Base-by-base conservation (phyloP, 1,140 invertebrate genomes). In the Plutomurus gul region DNA sequence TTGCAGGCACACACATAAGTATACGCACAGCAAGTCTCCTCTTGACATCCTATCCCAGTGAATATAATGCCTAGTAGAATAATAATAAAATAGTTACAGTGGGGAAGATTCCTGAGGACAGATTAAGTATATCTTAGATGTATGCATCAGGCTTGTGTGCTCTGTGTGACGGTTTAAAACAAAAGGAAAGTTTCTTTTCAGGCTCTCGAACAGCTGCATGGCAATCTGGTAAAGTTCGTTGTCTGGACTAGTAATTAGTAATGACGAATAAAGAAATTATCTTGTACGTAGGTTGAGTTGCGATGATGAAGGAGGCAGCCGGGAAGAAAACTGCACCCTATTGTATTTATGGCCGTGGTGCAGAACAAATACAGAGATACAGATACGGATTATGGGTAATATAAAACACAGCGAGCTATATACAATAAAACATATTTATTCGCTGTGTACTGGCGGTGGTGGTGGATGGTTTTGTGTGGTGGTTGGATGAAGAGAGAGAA, bases 261-360 rank as follows among this genome's bases (percentile, higher is more conserved):
- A 65, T 65, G 56, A 65, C 56, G 27, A 65, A 65, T 65, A 65
- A 65, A 65, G 56, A 65, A 65, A 65, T 65, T n/a, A 36, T 36
- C 30, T 27, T 36, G 56, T n/a, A 27, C 18, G 56, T 65, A 65
- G 27, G 56, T 33, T 36, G 56, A 43, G 39, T 43, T 10, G 39
- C 39, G n/a, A 43, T 43, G n/a, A 65, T 33, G 56, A 65, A 65
- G 56, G 43, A 65, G 36, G 27, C 27, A 65, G 56, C 16, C 56
- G 27, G 56, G 16, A 33, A 60, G 10, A 47, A 47, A 36, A n/a
- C 56, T 33, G 25, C 56, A 30, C 16, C 56, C 56, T n/a, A 36
- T 36, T 60, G 1, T 1, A 30, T 33, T 33, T 65, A 20, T 36
- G 30, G 13, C 10, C 18, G 27, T 65, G n/a, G 39, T 43, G n/a